Conservation (phyloP, 1,140 invertebrate genomes). For the Drosophila fuyamai region DNA sequence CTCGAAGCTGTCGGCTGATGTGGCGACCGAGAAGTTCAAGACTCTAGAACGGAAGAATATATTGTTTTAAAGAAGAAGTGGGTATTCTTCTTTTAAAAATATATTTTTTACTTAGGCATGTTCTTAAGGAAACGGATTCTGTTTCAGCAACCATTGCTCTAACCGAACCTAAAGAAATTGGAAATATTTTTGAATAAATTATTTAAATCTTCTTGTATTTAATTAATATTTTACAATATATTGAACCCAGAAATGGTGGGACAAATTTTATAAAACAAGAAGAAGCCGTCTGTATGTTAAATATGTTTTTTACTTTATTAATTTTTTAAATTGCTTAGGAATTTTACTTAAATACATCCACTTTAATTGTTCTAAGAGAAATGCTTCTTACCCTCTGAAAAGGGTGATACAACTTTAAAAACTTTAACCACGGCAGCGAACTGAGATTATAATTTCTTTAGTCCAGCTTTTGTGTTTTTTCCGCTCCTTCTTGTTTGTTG, state of each 20-base stretch:
- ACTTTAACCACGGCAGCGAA: slow-evolving; percentile 11
- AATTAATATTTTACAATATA: no score
- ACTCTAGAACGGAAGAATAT: not conserved
- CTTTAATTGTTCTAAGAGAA: not conserved
- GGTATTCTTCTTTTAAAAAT: not conserved
- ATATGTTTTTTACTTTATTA: no score
- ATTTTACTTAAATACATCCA: no score
- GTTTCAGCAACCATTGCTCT: no score
- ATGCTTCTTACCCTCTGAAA: not conserved
- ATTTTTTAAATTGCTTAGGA: no score
- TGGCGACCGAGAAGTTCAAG: slow-evolving; percentile 38
- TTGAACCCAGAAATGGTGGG: no score
- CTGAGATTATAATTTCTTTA: slow-evolving; percentile 60
- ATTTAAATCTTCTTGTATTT: no score
- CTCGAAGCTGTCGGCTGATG: slow-evolving; percentile 38
- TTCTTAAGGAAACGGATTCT: not conserved
- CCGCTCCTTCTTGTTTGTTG: slow-evolving; percentile 47
- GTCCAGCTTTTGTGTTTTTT: slow-evolving; percentile 50
- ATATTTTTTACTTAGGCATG: not conserved
- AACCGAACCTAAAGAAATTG: no score
- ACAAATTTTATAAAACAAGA: no score
- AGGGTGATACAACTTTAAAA: not conserved
- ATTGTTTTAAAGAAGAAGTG: no score
- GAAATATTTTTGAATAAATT: no score
- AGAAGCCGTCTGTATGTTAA: no score